Evolutionary conservation across 2,888 invertebrate genomes (phyloP), one percentile per base, ranked within the genome.

Genomic region (Timema podura): DNA sequence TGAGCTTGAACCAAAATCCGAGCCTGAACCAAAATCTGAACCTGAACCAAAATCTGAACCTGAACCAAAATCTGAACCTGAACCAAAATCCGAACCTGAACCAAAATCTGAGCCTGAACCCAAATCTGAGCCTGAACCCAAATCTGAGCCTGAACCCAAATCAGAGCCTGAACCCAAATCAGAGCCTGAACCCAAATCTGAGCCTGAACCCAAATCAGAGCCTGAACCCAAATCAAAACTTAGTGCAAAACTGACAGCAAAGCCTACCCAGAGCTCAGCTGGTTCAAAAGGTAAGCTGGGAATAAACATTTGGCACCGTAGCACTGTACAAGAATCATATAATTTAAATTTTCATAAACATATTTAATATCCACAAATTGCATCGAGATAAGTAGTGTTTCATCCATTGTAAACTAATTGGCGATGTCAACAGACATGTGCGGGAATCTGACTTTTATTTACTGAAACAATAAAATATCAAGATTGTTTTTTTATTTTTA

Each of bases 101-200:
- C 77, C 82, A 45, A 80, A 81, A 74, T 79, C 82, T 13, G 81
- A 84, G 75, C 81, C 86, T 0, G 82, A 82, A 68, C 79, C 82
- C 0, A 79, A 82, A 57, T 77, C 83, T 0, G 79, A 82, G 74
- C 77, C 79, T n/a, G 78, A 81, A 74, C 80, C 82, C 0, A 76
- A 79, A 66, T 76, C 81, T 6, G 81, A 80, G 75, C 79, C 82
- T 45, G 76, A 78, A 72, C 79, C 82, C 0, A 79, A 81, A 59
- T 77, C 83, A 0, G 79, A 82, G 74, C 77, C 84, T 0, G 80
- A 81, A 73, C 76, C 80, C 0, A 76, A 77, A 74, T 79, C 82
- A 11, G 81, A 84, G 75, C 81, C 86, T 0, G 81, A 83, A 74
- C 77, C 84, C 2, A 79, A 81, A 72, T 77, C 79, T 5, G 79